Conservation (phyloP, 2,113 vertebrate species). For the Falcunculus frontatus region DNA sequence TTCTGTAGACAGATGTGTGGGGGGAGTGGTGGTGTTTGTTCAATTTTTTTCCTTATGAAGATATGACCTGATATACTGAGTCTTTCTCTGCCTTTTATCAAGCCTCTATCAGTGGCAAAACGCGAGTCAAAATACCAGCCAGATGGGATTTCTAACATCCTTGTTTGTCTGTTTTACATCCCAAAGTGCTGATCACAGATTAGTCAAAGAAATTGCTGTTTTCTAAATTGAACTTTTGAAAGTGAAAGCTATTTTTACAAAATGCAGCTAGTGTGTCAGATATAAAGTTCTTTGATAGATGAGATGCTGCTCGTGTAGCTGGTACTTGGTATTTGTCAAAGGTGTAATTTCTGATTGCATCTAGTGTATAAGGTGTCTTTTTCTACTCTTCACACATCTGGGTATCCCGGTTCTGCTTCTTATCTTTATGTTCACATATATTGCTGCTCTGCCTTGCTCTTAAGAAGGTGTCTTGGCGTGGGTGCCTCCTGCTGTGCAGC, state of each 20-base stretch:
- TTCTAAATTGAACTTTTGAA: background rate
- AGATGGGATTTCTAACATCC: background rate
- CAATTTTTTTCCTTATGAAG: background rate
- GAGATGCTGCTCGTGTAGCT: background rate
- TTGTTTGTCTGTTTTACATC: background rate
- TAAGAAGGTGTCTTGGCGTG: background rate
- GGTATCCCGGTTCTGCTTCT: background rate
- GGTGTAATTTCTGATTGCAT: background rate
- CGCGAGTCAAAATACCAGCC: background rate
- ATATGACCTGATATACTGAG: background rate
- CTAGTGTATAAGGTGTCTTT: background rate
- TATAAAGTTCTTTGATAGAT: background rate
- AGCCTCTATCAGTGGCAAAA: background rate
- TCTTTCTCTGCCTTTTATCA: background rate
- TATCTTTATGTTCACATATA: background rate
- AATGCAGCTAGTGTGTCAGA: background rate
- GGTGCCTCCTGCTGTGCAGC: background rate
- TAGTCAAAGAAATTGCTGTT: background rate
- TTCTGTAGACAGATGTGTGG: background rate
- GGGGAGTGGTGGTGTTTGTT: background rate
- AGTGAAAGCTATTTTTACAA: background rate
- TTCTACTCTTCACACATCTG: background rate
- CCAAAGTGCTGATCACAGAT: background rate
- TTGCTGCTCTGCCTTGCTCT: background rate
- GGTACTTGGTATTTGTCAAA: background rate